Conservation (phyloP, 2,797 vertebrate species). For the Pyrocephalus nanus region DNA sequence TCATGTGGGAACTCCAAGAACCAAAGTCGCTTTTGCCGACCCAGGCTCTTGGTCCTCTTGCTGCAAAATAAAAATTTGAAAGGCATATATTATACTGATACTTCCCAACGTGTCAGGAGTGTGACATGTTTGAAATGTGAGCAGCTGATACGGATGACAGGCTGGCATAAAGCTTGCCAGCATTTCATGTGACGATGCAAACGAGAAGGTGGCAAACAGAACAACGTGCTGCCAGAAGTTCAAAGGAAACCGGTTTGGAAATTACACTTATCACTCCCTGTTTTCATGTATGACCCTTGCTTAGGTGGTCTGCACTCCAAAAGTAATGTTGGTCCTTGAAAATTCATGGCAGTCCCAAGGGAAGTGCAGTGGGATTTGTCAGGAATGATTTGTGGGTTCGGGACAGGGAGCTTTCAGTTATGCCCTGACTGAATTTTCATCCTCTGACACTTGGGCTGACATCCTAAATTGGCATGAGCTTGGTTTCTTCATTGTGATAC, state of each 20-base stretch:
- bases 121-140: slow-evolving; percentile 46
- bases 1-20: slow-evolving; percentile 68
- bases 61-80: slow-evolving; percentile 70
- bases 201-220: background rate
- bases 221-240: background rate
- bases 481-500: background rate
- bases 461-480: background rate
- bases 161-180: slow-evolving; percentile 14
- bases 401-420: background rate
- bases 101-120: slow-evolving; percentile 52
- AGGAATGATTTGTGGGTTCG: slow-evolving; percentile 44
- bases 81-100: slow-evolving; percentile 71
- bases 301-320: background rate
- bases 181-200: slow-evolving; percentile 43
- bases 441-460: background rate
- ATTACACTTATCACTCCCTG: background rate
- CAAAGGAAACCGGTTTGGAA: background rate
- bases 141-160: slow-evolving; percentile 45
- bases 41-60: slow-evolving; percentile 64
- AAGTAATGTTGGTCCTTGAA: slow-evolving; percentile 30
- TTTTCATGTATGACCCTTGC: background rate
- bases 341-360: slow-evolving; percentile 37
- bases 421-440: background rate
- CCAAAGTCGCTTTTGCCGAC: slow-evolving; percentile 58
- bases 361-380: slow-evolving; percentile 10